Percentiles rank a stretch among this genome's conserved stretches.
These are phyloP conservation scores for Nasonia oneida DNA, from an alignment of 2,888 invertebrate genomes.

Conservation along the genomic window DNA sequence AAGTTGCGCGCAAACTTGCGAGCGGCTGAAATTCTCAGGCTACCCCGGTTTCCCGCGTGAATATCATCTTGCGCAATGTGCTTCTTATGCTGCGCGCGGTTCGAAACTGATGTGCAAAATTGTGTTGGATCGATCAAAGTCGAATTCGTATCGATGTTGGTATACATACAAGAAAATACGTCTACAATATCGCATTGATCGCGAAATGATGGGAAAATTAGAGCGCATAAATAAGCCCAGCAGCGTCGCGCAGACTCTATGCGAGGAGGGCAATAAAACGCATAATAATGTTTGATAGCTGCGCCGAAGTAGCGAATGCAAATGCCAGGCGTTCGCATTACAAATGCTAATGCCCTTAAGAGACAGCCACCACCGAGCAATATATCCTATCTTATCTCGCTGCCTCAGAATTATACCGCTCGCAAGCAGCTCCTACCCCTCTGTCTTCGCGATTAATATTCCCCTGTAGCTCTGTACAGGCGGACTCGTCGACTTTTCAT, in stretches of 20 bases:
- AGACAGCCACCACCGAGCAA: constrained; percentile 44
- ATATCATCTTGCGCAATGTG: too few species aligned
- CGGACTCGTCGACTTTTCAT: not conserved
- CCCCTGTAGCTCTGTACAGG: not conserved
- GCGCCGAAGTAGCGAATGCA: constrained; percentile 34
- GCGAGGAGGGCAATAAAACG: constrained; percentile 30
- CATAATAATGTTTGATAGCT: constrained; percentile 43
- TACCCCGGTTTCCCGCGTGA: too few species aligned
- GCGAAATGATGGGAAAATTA: not conserved
- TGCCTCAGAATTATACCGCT: constrained; percentile 42
- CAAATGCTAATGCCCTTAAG: constrained; percentile 49
- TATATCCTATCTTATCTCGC: constrained; percentile 52
- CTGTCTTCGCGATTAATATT: constrained; percentile 40
- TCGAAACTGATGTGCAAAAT: too few species aligned
- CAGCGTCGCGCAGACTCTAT: not conserved
- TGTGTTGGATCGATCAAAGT: too few species aligned
- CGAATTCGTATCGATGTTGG: too few species aligned
- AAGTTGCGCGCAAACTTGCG: not conserved
- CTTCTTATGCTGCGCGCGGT: too few species aligned
- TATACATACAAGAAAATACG: too few species aligned
- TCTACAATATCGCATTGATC: too few species aligned
- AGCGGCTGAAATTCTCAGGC: not conserved
- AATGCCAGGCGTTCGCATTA: constrained; percentile 39
- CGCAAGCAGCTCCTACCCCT: not conserved
- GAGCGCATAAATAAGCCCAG: not conserved